These are phyloP conservation scores for Sebastes fasciatus DNA, from an alignment of 2,113 vertebrate species.

Conservation along the genomic window DNA sequence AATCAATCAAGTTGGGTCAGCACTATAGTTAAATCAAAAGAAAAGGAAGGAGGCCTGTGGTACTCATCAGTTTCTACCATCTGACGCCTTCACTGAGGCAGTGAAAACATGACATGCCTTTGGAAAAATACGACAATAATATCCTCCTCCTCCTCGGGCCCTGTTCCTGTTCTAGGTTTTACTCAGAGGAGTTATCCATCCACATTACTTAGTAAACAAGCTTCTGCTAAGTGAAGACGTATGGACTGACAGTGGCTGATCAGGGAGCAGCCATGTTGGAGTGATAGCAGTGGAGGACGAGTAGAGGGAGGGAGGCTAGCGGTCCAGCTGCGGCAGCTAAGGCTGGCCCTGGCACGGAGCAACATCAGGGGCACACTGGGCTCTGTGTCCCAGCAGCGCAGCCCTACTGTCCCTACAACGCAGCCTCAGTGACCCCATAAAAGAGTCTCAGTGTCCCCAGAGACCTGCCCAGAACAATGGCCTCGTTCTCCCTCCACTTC, in stretches of 20 bases:
- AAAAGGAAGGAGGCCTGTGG: not conserved
- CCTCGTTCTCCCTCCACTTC: conserved; percentile 74
- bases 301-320: conserved; percentile 34
- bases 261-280: conserved; percentile 53
- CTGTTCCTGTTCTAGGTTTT: not conserved
- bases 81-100: not conserved
- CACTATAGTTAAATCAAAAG: not conserved
- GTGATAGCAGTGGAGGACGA: conserved; percentile 40
- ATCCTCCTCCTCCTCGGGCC: not conserved
- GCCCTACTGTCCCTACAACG: conserved; percentile 77
- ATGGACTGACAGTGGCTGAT: not conserved
- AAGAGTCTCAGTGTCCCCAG: conserved; percentile 78
- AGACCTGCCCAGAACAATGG: conserved; percentile 71
- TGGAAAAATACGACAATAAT: not conserved
- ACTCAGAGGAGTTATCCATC: not conserved
- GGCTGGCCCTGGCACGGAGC: conserved; percentile 74
- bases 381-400: conserved; percentile 74
- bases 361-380: conserved; percentile 71
- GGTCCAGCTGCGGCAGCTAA: conserved; percentile 72
- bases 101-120: not conserved
- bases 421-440: conserved; percentile 78
- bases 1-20: not conserved
- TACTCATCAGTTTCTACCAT: not conserved
- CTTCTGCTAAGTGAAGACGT: not conserved
- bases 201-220: not conserved